phyloP scores from a whole-genome alignment of 2,797 vertebrate species.

The Artibeus lituratus region DNA sequence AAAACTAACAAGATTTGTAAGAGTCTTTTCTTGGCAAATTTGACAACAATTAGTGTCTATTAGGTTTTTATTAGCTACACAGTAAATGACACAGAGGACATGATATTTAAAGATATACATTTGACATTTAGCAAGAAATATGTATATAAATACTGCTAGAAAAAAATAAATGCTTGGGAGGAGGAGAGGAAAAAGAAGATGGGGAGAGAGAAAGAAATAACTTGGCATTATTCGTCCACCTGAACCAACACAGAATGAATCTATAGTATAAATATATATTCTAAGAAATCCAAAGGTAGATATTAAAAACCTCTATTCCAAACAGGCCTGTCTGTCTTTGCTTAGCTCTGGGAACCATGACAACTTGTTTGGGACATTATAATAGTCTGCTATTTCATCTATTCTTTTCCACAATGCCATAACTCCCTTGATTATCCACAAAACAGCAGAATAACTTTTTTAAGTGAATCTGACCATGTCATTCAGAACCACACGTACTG shows the following conservation, averaged over 20 bases:
- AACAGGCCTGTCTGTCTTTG: neutral
- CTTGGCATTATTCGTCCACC: neutral
- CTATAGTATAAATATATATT: neutral
- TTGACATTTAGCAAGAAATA: slow-evolving; percentile 13
- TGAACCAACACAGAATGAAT: neutral
- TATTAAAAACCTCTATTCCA: neutral
- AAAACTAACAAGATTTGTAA: slow-evolving; percentile 60
- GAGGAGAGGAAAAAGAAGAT: no score
- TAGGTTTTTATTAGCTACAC: slow-evolving; percentile 62
- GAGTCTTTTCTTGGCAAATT: slow-evolving; percentile 70
- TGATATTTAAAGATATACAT: slow-evolving; percentile 42
- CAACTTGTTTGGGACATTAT: neutral
- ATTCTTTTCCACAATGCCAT: neutral
- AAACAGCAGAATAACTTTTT: neutral
- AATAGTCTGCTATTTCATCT: neutral
- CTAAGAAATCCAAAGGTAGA: neutral
- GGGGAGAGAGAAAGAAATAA: neutral
- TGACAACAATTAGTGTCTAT: slow-evolving; percentile 69
- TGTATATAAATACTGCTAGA: neutral
- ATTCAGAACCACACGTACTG: neutral
- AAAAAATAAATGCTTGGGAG: neutral
- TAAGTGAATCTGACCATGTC: neutral
- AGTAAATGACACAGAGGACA: slow-evolving; percentile 39
- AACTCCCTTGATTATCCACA: neutral
- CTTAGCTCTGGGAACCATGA: neutral